phyloP scores from a whole-genome alignment of 2,888 invertebrate genomes.

The Odontocolon sp. region DNA sequence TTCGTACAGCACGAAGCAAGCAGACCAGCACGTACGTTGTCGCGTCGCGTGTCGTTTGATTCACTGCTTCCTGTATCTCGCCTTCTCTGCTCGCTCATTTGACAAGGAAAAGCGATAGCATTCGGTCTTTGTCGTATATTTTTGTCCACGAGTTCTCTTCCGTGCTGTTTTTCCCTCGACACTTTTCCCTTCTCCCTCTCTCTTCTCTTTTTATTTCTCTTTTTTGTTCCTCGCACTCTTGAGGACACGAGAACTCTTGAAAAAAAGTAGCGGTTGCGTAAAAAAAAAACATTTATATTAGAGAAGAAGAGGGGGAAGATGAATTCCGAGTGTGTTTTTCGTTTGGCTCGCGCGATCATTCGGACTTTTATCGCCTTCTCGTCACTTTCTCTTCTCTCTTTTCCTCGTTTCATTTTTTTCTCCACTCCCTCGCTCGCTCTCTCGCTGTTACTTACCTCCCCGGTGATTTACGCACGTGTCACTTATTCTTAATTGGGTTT shows the following conservation, averaged over 20 bases:
- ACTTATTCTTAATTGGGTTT: slow-evolving; percentile 73
- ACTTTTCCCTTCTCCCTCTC: slow-evolving; percentile 7
- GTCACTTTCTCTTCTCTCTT: slow-evolving; percentile 49
- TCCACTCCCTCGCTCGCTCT: slow-evolving; percentile 37
- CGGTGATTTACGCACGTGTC: slow-evolving; percentile 70
- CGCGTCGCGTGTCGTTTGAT: slow-evolving; percentile 73
- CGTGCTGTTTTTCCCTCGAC: slow-evolving; percentile 43
- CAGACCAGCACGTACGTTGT: slow-evolving; percentile 12
- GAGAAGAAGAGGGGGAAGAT: slow-evolving; percentile 33
- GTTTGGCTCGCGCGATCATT: slow-evolving; percentile 21
- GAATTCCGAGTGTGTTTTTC: slow-evolving; percentile 45
- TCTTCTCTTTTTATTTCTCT: background rate
- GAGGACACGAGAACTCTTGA: slow-evolving; percentile 51
- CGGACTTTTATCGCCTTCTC: slow-evolving; percentile 62
- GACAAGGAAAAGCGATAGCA: background rate
- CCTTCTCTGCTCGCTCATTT: slow-evolving; percentile 4
- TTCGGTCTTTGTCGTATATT: slow-evolving; percentile 25
- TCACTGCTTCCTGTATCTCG: slow-evolving; percentile 75
- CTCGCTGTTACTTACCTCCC: slow-evolving; percentile 64
- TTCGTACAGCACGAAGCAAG: background rate
- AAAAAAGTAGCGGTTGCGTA: slow-evolving; percentile 38
- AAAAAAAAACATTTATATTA: slow-evolving; percentile 50
- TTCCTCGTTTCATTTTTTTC: slow-evolving; percentile 28
- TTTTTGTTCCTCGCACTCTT: slow-evolving; percentile 25
- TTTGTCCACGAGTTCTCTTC: slow-evolving; percentile 15